Evolutionary conservation across 2,888 invertebrate species (phyloP).

Genomic region (Cryptus armator): DNA sequence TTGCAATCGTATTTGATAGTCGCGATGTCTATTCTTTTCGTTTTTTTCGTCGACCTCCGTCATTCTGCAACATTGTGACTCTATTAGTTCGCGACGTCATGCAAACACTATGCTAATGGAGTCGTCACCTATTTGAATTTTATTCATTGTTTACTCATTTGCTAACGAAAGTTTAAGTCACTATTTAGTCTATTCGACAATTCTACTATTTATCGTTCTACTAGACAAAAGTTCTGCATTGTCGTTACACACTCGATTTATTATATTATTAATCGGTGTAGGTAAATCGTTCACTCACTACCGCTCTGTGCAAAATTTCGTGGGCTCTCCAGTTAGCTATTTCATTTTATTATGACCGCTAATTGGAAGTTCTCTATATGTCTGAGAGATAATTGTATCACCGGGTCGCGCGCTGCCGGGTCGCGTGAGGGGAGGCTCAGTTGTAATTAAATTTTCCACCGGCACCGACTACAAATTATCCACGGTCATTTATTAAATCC

Average conservation of each 20-base stretch:
- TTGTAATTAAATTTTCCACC: constrained; percentile 55
- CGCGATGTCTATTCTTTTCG: constrained; percentile 1
- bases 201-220: no score
- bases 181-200: no score
- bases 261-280: not conserved
- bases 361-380: constrained; percentile 56
- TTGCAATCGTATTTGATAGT: constrained; percentile 26
- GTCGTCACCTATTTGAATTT: not conserved
- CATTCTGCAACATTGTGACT: not conserved
- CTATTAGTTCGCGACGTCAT: not conserved
- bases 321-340: not conserved
- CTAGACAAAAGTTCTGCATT: no score
- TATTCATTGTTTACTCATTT: not conserved
- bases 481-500: constrained; percentile 57
- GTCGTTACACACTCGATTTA: no score
- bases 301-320: not conserved
- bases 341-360: constrained; percentile 43
- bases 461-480: constrained; percentile 57
- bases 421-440: constrained; percentile 15
- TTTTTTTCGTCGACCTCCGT: not conserved
- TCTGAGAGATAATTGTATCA: constrained; percentile 40
- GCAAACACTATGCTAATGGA: not conserved
- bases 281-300: not conserved
- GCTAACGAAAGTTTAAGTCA: no score
- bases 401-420: constrained; percentile 4